Evolutionary conservation across 2,113 vertebrate genomes (phyloP).

Genomic region (Crotalus viridis): DNA sequence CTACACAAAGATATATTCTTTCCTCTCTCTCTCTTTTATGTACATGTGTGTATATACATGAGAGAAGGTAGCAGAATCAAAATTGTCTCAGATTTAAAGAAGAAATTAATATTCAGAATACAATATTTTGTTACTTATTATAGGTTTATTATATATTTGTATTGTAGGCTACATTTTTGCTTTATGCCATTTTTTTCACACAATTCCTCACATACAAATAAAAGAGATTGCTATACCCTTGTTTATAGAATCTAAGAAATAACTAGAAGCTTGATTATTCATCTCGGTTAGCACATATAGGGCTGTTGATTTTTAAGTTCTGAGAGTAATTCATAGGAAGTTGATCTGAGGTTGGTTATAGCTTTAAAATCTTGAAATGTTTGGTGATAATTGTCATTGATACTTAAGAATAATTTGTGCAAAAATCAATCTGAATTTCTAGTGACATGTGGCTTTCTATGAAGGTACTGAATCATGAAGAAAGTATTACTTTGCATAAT

Average conservation of each 20-base stretch:
- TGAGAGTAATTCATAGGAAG: background rate
- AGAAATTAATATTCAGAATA: background rate
- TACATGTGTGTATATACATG: background rate
- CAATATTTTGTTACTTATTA: background rate
- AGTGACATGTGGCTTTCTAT: slow-evolving; percentile 33
- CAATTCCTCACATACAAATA: background rate
- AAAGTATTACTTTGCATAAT: slow-evolving; percentile 52
- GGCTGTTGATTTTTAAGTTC: background rate
- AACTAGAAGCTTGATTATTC: background rate
- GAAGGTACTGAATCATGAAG: slow-evolving; percentile 24
- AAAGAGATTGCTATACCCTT: background rate
- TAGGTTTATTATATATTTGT: background rate
- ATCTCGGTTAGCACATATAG: background rate
- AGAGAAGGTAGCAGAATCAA: background rate
- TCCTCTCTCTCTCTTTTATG: background rate
- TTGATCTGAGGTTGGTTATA: background rate
- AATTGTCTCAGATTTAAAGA: background rate
- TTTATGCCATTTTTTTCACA: background rate
- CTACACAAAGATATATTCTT: background rate
- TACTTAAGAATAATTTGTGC: background rate
- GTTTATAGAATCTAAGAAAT: background rate
- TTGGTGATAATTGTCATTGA: background rate
- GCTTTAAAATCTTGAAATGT: background rate
- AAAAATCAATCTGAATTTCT: background rate
- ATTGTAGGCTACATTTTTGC: background rate